Evolutionary conservation across 1,140 invertebrate species (phyloP).

Genomic region (Neuroterus valhalla): DNA sequence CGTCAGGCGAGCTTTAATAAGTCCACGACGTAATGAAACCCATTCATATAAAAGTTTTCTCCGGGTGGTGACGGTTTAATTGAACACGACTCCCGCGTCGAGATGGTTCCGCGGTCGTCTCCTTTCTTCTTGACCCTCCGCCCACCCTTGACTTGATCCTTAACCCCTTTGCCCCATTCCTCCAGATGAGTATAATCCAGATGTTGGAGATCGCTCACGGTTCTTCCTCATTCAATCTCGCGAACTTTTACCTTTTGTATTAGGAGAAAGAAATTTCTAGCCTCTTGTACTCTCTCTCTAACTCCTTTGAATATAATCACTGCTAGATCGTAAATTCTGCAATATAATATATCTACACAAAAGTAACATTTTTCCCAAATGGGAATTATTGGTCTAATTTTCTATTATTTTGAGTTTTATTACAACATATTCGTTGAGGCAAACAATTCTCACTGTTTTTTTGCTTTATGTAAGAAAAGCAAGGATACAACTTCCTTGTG

Average conservation of each 20-base stretch:
- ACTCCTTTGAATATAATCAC: too few species aligned
- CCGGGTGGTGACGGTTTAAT: slow-evolving; percentile 68
- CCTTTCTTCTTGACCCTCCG: slow-evolving; percentile 9
- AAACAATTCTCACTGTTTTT: too few species aligned
- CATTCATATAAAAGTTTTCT: slow-evolving; percentile 72
- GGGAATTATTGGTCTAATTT: too few species aligned
- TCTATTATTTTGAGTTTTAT: too few species aligned
- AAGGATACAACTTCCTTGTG: too few species aligned
- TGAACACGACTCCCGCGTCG: slow-evolving; percentile 49
- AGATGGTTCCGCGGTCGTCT: slow-evolving; percentile 8
- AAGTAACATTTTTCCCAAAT: too few species aligned
- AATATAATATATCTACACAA: too few species aligned
- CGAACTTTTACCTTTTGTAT: slow-evolving; percentile 2
- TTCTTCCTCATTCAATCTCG: not conserved
- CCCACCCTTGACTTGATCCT: not conserved
- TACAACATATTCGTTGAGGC: too few species aligned
- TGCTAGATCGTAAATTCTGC: too few species aligned
- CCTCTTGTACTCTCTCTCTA: too few species aligned
- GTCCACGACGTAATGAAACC: slow-evolving; percentile 70
- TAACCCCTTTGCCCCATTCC: not conserved
- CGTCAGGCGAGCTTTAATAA: slow-evolving; percentile 68
- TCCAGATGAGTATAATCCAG: not conserved
- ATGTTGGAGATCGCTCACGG: not conserved
- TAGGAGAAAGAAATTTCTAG: too few species aligned
- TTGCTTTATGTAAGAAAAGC: too few species aligned